Evolutionary conservation across 1,140 invertebrate genomes (phyloP), one percentile per base, ranked within the genome.

Genomic region (Dreissena rostriformis): DNA sequence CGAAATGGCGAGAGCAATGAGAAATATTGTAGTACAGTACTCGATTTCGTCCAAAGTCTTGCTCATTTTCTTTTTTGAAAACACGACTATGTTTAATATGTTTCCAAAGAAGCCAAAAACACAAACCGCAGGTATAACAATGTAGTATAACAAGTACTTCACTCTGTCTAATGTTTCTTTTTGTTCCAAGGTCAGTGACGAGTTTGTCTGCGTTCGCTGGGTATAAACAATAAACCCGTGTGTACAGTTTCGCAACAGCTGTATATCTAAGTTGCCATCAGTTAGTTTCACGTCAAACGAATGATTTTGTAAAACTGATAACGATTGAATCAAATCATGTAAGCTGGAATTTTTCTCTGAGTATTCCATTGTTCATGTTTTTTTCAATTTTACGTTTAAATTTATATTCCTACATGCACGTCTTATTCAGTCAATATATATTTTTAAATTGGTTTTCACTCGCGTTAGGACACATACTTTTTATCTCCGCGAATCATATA

Each of bases 31-130:
- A 0, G 90, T 89, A 39, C 88, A 88, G 22, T 88, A 86, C 73
- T 91, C 89, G 8, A 86, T 85, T 11, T 86, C 82, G 51, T 89
- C 82, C 24, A 91, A 65, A 26, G 86, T 81, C 26, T 86, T 87
- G 70, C 86, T 87, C 39, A 84, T 86, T 49, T 87, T 88, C 55
- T 88, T 87, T 68, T 88, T 83, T 63, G 87, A 88, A 55, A 91
- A 87, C 12, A 91, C 87, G 17, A 89, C 75, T 11, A 91, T 82
- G 51, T 91, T 91, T 19, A 91, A 70, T 61, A 90, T 87, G 57
- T 91, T 92, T 14, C 91, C 91, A 61, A 92, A 71, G 82, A 92
- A 90, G 15, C 91, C 91, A 73, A 90, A 87, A 1, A 85, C 85
- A 71, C 89, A 91, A 8, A 91, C 88, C 19, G 85, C 75, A 10